Percentiles rank a stretch among this genome's conserved stretches.
phyloP scores from a whole-genome alignment of 2,888 invertebrate species.

The Hemithea aestivaria region DNA sequence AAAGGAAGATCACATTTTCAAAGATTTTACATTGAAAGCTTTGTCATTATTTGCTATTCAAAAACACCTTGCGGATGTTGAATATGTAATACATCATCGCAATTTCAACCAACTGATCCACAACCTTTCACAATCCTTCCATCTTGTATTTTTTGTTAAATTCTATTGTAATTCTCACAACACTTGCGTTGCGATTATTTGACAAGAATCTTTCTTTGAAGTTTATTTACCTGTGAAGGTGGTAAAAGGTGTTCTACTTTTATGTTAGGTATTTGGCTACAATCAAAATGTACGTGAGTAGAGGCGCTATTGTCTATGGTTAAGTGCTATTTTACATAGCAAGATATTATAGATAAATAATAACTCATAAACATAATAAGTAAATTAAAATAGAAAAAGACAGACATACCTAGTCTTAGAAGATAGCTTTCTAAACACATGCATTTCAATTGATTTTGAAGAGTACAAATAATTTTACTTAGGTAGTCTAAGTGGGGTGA shows the following conservation, averaged over 20 bases:
- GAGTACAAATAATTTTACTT: too few species aligned
- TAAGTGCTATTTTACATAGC: too few species aligned
- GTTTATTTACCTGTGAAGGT: constrained; percentile 56
- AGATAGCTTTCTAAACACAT: too few species aligned
- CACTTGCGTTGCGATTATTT: constrained; percentile 68
- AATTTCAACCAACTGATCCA: constrained; percentile 34
- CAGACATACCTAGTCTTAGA: too few species aligned
- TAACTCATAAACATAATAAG: too few species aligned
- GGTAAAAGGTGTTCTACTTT: constrained; percentile 33
- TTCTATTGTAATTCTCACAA: constrained; percentile 40
- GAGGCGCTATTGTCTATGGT: too few species aligned
- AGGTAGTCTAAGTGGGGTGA: too few species aligned
- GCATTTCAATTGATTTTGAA: too few species aligned
- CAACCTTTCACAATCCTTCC: constrained; percentile 50
- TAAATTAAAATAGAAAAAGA: too few species aligned
- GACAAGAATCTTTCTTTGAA: constrained; percentile 51
- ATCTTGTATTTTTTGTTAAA: constrained; percentile 26
- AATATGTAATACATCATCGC: constrained; percentile 37
- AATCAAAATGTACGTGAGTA: constrained; percentile 33
- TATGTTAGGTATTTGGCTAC: constrained; percentile 4
- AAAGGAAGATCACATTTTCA: too few species aligned
- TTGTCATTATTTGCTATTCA: constrained; percentile 15
- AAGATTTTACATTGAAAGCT: background rate
- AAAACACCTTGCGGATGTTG: constrained; percentile 47
- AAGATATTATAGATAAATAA: too few species aligned